These are phyloP conservation scores for Eutrigla gurnardus DNA, from an alignment of 2,797 vertebrate species.

Conservation along the genomic window DNA sequence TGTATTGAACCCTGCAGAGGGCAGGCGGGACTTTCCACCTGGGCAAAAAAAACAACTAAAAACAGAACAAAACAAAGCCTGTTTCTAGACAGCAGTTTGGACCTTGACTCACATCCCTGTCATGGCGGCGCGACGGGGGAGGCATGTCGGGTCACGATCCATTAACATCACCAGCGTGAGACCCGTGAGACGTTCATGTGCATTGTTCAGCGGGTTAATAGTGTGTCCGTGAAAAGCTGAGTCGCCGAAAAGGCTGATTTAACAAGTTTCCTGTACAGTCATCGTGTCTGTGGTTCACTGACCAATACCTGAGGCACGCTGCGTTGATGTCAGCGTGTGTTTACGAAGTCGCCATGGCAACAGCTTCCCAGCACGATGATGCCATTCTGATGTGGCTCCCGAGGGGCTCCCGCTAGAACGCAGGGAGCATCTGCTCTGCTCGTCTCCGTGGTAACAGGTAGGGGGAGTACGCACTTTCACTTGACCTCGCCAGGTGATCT, in stretches of 20 bases:
- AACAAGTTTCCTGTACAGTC: slow-evolving; percentile 68
- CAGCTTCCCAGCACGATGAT: slow-evolving; percentile 27
- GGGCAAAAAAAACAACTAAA: slow-evolving; percentile 21
- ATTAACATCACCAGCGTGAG: neutral
- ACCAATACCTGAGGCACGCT: slow-evolving; percentile 68
- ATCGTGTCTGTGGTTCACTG: slow-evolving; percentile 64
- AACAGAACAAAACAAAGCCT: slow-evolving; percentile 47
- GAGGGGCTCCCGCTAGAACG: slow-evolving; percentile 12
- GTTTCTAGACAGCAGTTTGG: slow-evolving; percentile 25
- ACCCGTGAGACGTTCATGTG: slow-evolving; percentile 18
- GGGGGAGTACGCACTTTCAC: neutral
- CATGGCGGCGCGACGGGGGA: slow-evolving; percentile 23
- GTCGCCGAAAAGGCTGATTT: slow-evolving; percentile 45
- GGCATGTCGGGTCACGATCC: slow-evolving; percentile 13
- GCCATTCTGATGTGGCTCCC: slow-evolving; percentile 35
- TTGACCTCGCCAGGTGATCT: slow-evolving; percentile 2
- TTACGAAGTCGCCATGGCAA: slow-evolving; percentile 60
- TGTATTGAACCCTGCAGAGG: slow-evolving; percentile 14
- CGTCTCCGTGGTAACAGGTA: neutral
- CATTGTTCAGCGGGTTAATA: slow-evolving; percentile 37
- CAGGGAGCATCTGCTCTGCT: slow-evolving; percentile 12
- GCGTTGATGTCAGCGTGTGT: slow-evolving; percentile 59
- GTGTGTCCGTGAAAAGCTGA: slow-evolving; percentile 42
- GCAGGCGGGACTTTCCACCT: slow-evolving; percentile 63
- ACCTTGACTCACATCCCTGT: slow-evolving; percentile 59